A percentile compares a stretch with the other conserved stretches of the same genome.
Conservation (phyloP, 2,797 vertebrate species). For the Tarsius wallacei region DNA sequence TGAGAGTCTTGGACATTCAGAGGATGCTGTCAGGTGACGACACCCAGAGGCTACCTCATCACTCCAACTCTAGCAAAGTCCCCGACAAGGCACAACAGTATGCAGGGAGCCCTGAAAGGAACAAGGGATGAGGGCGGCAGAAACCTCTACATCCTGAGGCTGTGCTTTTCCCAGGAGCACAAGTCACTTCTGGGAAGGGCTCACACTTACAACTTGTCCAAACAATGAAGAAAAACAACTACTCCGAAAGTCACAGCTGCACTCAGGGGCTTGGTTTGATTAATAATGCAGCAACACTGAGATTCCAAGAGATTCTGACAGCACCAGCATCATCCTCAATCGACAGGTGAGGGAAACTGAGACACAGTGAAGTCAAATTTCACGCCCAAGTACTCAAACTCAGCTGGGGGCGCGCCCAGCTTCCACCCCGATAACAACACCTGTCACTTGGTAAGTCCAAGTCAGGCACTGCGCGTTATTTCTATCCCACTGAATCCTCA, state of each 20-base stretch:
- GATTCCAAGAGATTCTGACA: neutral
- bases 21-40: neutral
- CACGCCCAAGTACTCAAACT: accelerated
- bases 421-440: accelerated
- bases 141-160: accelerated
- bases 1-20: accelerated
- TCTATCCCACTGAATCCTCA: accelerated
- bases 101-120: accelerated
- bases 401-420: accelerated
- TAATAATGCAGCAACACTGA: neutral
- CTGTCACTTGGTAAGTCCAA: neutral
- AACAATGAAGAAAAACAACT: accelerated
- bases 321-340: accelerated
- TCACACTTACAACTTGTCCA: neutral
- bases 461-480: accelerated
- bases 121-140: accelerated
- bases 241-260: neutral
- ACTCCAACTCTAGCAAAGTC: neutral
- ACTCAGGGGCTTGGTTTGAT: accelerated
- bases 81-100: neutral
- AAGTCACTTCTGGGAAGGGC: too few relatives aligned
- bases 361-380: neutral
- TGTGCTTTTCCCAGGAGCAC: neutral
- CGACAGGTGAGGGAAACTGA: neutral
- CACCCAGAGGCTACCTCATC: too few relatives aligned